These are phyloP conservation scores for Anguilla megastoma DNA, from an alignment of 2,797 vertebrate species.

Conservation along the genomic window DNA sequence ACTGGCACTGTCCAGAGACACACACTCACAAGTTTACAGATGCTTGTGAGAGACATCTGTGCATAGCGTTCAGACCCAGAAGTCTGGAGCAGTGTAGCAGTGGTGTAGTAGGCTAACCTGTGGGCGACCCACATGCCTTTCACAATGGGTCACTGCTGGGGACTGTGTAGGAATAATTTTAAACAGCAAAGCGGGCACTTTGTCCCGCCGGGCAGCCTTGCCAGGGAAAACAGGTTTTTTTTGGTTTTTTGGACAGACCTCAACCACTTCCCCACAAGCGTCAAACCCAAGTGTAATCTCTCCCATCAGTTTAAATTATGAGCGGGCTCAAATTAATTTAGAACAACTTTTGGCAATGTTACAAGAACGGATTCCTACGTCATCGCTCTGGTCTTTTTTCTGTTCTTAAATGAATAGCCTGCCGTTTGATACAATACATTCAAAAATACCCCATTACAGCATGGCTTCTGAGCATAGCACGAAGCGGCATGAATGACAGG, in stretches of 20 bases:
- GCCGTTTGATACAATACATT: neutral
- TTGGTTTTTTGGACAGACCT: neutral
- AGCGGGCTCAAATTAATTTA: neutral
- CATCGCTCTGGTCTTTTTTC: neutral
- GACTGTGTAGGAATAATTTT: neutral
- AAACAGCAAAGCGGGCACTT: neutral
- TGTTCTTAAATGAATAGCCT: neutral
- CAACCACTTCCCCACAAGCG: neutral
- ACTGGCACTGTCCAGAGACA: neutral
- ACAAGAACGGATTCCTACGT: neutral
- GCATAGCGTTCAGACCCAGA: neutral
- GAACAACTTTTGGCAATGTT: neutral
- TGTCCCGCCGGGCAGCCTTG: neutral
- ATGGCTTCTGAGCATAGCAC: neutral
- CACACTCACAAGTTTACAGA: neutral
- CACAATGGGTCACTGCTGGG: conserved; percentile 4
- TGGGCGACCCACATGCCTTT: neutral
- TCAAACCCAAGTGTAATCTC: neutral
- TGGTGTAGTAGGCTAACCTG: neutral
- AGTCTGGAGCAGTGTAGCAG: neutral
- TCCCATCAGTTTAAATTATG: conserved; percentile 7
- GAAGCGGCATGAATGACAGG: conserved; percentile 11
- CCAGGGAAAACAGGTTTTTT: conserved; percentile 24
- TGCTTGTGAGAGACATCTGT: neutral
- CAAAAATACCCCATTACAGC: neutral